phyloP scores from a whole-genome alignment of 1,140 invertebrate species.

The Drosophila repleta region DNA sequence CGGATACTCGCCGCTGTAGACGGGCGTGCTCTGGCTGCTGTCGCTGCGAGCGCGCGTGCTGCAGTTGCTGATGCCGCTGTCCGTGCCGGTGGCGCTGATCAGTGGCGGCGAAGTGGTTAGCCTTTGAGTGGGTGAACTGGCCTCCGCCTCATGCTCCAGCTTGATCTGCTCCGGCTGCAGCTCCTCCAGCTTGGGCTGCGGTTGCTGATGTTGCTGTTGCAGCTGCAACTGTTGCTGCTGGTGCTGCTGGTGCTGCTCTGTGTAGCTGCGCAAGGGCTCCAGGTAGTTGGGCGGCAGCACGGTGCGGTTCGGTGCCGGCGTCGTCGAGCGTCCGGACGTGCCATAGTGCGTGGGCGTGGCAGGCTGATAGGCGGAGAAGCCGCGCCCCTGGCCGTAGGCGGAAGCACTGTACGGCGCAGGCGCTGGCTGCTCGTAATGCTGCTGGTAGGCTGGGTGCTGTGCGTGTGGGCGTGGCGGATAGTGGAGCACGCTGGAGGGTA shows the following conservation, averaged over 20 bases:
- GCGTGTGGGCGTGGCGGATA: slow-evolving; percentile 57
- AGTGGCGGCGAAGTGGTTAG: slow-evolving; percentile 71
- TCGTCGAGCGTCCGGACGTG: slow-evolving; percentile 56
- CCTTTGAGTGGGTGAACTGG: slow-evolving; percentile 49
- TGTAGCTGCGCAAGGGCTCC: slow-evolving; percentile 57
- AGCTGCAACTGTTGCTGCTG: slow-evolving; percentile 28
- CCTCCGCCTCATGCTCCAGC: slow-evolving; percentile 59
- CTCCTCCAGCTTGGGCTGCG: slow-evolving; percentile 55
- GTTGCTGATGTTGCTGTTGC: slow-evolving; percentile 8
- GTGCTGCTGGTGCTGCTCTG: slow-evolving; percentile 31
- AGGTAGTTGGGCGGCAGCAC: slow-evolving; percentile 69
- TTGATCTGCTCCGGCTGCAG: slow-evolving; percentile 38
- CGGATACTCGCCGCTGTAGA: slow-evolving; percentile 75
- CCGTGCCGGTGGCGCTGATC: slow-evolving; percentile 77
- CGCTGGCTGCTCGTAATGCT: slow-evolving; percentile 54
- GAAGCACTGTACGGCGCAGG: slow-evolving; percentile 61
- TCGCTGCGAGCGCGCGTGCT: slow-evolving; percentile 72
- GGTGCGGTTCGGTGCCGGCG: slow-evolving; percentile 71
- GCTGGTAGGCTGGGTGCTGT: slow-evolving; percentile 36
- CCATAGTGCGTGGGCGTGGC: slow-evolving; percentile 49
- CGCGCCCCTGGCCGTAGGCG: slow-evolving; percentile 46
- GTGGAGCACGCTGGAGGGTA: slow-evolving; percentile 73
- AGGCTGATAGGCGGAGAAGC: slow-evolving; percentile 52
- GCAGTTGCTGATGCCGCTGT: slow-evolving; percentile 78
- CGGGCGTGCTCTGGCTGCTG: slow-evolving; percentile 75